Conservation (phyloP, 2,888 invertebrate species). For the Plebejus melissa region DNA sequence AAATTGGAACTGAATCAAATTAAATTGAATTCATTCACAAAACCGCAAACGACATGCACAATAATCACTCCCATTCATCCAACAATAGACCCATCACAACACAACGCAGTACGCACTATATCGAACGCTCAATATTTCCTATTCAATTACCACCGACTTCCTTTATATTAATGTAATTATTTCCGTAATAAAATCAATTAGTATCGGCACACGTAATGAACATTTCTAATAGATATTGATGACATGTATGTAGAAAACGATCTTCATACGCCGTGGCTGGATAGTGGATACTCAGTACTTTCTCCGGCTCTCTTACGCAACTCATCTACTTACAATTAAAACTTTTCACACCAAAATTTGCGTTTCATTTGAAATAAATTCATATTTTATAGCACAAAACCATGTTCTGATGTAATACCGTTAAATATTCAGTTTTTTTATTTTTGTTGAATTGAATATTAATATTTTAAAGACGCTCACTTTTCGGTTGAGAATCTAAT, state of each 20-base stretch:
- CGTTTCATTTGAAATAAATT: background rate
- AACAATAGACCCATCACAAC: background rate
- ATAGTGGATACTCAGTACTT: background rate
- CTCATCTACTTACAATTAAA: background rate
- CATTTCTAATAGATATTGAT: conserved; percentile 25
- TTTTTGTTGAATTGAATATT: background rate
- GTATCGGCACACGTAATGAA: conserved; percentile 10
- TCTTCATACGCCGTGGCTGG: background rate
- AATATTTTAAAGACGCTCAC: background rate
- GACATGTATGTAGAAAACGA: conserved; percentile 18
- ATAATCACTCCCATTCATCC: background rate
- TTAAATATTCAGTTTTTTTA: background rate
- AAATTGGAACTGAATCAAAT: too few species aligned
- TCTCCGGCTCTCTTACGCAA: background rate
- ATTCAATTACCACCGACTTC: background rate
- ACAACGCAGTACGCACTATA: background rate
- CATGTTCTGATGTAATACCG: background rate
- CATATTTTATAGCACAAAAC: background rate
- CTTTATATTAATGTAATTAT: conserved; percentile 5
- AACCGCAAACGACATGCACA: background rate
- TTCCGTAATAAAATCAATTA: conserved; percentile 24
- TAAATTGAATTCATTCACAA: too few species aligned
- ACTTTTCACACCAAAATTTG: background rate
- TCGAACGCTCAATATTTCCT: background rate
- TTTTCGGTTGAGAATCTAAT: background rate